These are phyloP conservation scores for Hoplostethus mediterraneus DNA, from an alignment of 2,797 vertebrate species.

Conservation along the genomic window DNA sequence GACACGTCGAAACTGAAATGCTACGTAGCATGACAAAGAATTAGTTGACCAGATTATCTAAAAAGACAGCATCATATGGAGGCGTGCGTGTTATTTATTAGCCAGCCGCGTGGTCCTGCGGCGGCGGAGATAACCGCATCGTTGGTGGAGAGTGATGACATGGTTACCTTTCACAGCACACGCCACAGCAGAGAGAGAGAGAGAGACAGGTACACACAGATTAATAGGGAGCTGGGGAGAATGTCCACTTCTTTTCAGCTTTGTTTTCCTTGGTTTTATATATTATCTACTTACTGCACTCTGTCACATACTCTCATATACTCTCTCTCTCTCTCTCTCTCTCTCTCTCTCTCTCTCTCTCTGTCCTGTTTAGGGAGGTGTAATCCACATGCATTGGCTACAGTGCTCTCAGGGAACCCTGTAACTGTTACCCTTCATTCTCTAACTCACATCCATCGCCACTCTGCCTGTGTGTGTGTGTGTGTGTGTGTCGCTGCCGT, in stretches of 20 bases:
- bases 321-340: slow-evolving; percentile 32
- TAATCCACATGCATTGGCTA: slow-evolving; percentile 37
- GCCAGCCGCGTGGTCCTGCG: background rate
- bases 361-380: slow-evolving; percentile 38
- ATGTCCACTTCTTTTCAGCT: slow-evolving; percentile 15
- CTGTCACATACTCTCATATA: slow-evolving; percentile 37
- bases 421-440: slow-evolving; percentile 64
- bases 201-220: too few relatives aligned
- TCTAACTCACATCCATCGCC: slow-evolving; percentile 64
- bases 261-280: background rate
- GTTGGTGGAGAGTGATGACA: slow-evolving; percentile 1
- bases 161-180: slow-evolving; percentile 18
- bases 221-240: slow-evolving; percentile 11
- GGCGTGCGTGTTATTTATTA: background rate
- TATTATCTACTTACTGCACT: background rate
- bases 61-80: background rate
- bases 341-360: slow-evolving; percentile 51
- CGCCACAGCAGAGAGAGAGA: background rate
- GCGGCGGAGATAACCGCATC: background rate
- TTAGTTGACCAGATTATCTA: slow-evolving; percentile 10
- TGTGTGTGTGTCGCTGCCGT: too few relatives aligned
- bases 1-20: slow-evolving; percentile 16
- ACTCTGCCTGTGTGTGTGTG: slow-evolving; percentile 10
- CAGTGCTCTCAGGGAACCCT: slow-evolving; percentile 32
- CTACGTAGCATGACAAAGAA: background rate